A percentile compares a stretch with the other conserved stretches of the same genome.
Evolutionary conservation across 2,888 invertebrate species (phyloP).

Genomic region (Schizotus pectinicornis): DNA sequence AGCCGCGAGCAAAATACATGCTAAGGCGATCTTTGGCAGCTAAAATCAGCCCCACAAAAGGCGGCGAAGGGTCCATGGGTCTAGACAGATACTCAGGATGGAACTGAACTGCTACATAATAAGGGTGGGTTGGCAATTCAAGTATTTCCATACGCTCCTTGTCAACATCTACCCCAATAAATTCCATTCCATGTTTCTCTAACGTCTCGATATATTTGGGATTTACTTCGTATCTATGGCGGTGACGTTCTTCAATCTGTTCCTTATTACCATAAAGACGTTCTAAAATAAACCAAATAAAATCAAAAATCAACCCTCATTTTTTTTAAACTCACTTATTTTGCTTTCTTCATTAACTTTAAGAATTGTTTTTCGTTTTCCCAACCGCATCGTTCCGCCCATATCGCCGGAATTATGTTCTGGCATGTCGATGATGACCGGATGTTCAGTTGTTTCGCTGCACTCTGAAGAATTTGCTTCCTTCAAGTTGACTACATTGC

Average conservation of each 20-base stretch:
- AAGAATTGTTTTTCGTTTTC: slow-evolving; percentile 89
- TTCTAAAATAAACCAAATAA: slow-evolving; percentile 60
- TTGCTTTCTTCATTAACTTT: slow-evolving; percentile 63
- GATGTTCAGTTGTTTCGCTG: slow-evolving; percentile 72
- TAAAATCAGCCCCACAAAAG: slow-evolving; percentile 92
- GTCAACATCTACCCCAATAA: slow-evolving; percentile 73
- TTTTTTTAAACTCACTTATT: slow-evolving; percentile 63
- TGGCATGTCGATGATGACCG: slow-evolving; percentile 97
- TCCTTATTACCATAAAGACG: slow-evolving; percentile 80
- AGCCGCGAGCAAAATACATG: slow-evolving; percentile 74
- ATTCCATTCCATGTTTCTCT: slow-evolving; percentile 76
- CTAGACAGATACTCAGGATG: slow-evolving; percentile 97
- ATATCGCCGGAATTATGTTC: slow-evolving; percentile 92
- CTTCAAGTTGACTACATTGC: slow-evolving; percentile 78
- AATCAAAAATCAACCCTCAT: not conserved
- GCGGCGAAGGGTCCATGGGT: slow-evolving; percentile 90
- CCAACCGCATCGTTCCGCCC: slow-evolving; percentile 98
- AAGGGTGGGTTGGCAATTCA: slow-evolving; percentile 85
- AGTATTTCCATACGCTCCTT: slow-evolving; percentile 93
- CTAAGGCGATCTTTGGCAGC: slow-evolving; percentile 85
- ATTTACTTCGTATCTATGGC: slow-evolving; percentile 98
- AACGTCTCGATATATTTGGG: slow-evolving; percentile 80
- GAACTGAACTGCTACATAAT: slow-evolving; percentile 94
- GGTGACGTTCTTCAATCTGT: slow-evolving; percentile 89
- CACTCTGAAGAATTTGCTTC: slow-evolving; percentile 91